Evolutionary conservation across 2,888 invertebrate genomes (phyloP).

Genomic region (Ashinkailepas kermadecensis): DNA sequence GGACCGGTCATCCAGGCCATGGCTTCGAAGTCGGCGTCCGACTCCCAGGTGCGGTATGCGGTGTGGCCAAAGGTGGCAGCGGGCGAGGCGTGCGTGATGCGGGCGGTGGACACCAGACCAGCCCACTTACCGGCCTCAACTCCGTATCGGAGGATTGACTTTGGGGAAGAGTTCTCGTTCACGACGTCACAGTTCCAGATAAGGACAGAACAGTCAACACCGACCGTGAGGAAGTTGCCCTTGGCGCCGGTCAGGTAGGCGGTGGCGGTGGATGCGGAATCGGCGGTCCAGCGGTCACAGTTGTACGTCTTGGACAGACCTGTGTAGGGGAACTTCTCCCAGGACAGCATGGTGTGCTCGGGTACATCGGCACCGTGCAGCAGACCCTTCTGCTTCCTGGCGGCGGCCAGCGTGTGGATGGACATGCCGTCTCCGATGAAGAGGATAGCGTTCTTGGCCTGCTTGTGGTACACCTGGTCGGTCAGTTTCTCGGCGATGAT

Average conservation of each 20-base stretch:
- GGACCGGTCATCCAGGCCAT: conserved; percentile 7
- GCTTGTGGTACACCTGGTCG: not conserved
- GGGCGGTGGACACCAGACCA: conserved; percentile 9
- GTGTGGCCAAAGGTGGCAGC: conserved; percentile 5
- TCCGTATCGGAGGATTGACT: not conserved
- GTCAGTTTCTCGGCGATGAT: no score
- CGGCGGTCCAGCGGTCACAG: conserved; percentile 5
- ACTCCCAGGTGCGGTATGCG: conserved; percentile 12
- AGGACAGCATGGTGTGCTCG: conserved; percentile 12
- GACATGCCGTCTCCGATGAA: conserved; percentile 14
- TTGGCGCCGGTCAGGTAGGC: not conserved
- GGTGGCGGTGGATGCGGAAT: no score
- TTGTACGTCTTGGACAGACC: not conserved
- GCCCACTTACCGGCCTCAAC: conserved; percentile 11
- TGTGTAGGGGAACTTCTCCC: conserved; percentile 3
- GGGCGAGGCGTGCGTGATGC: conserved; percentile 9
- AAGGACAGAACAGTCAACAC: not conserved
- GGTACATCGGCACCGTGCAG: not conserved
- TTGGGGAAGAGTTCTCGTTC: not conserved
- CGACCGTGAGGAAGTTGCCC: not conserved
- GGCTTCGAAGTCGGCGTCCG: conserved; percentile 4
- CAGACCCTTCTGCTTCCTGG: conserved; percentile 9
- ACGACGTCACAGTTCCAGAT: conserved; percentile 14
- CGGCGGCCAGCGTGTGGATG: not conserved
- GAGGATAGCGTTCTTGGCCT: conserved; percentile 6